Evolutionary conservation across 2,888 invertebrate genomes (phyloP).

Genomic region (Hoplodrina blanda): DNA sequence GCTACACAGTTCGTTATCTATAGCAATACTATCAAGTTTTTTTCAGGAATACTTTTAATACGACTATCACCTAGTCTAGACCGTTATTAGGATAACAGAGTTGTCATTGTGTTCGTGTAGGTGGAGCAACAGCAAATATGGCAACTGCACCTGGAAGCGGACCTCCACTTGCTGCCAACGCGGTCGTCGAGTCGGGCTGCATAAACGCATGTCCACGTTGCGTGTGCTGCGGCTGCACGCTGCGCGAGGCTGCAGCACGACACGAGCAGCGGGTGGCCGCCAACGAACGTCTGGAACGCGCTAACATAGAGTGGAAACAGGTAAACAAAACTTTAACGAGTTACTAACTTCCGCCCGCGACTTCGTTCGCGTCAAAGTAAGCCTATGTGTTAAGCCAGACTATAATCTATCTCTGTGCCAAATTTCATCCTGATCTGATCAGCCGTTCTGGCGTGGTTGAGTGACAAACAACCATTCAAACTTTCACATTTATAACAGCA

Average conservation of each 20-base stretch:
- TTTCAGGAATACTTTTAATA: not conserved
- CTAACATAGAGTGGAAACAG: constrained; percentile 95
- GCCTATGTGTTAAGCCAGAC: no score
- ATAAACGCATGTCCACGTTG: constrained; percentile 78
- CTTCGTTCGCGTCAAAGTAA: no score
- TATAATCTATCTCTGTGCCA: no score
- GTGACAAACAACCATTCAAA: no score
- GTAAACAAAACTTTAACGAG: constrained; percentile 71
- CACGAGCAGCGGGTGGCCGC: constrained; percentile 95
- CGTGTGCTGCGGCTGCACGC: constrained; percentile 87
- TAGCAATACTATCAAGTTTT: not conserved
- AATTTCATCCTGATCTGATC: no score
- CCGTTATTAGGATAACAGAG: not conserved
- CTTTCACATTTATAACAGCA: no score
- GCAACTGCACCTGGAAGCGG: constrained; percentile 57
- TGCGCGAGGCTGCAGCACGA: constrained; percentile 94
- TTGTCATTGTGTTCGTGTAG: constrained; percentile 22
- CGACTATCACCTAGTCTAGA: not conserved
- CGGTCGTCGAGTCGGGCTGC: constrained; percentile 60
- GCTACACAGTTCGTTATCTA: no score
- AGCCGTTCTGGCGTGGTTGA: no score
- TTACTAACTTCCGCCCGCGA: not conserved
- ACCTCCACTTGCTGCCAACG: not conserved
- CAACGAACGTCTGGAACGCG: constrained; percentile 94
- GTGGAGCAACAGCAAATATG: constrained; percentile 60